phyloP scores from a whole-genome alignment of 2,888 invertebrate genomes.

The Microctonus brassicae region DNA sequence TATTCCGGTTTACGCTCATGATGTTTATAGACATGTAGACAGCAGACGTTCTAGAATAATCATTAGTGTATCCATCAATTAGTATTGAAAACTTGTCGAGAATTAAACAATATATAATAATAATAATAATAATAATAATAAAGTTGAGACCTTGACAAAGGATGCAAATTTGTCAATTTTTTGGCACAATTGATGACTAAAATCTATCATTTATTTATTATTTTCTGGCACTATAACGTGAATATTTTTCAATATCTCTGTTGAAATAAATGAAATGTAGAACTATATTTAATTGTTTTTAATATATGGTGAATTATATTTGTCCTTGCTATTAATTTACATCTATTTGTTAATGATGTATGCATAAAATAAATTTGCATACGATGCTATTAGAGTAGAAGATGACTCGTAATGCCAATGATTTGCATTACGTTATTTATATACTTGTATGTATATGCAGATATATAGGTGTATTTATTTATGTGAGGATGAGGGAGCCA shows the following conservation, averaged over 20 bases:
- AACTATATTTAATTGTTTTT: background rate
- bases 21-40: background rate
- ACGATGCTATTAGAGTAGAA: background rate
- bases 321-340: slow-evolving; percentile 2
- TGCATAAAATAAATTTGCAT: background rate
- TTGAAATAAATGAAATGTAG: background rate
- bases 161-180: background rate
- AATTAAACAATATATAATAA: too few species aligned
- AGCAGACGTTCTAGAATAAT: background rate
- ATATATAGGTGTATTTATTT: background rate
- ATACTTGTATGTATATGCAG: background rate
- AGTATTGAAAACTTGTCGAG: too few species aligned
- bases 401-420: background rate
- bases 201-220: background rate
- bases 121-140: too few species aligned
- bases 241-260: background rate
- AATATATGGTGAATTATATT: background rate
- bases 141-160: background rate
- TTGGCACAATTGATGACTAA: background rate
- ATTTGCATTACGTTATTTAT: background rate
- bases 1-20: background rate
- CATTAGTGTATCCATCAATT: background rate
- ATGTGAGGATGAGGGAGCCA: too few species aligned
- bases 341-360: background rate
- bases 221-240: too few species aligned